phyloP scores from a whole-genome alignment of 2,888 invertebrate species.

The Stenichneumon culpator region DNA sequence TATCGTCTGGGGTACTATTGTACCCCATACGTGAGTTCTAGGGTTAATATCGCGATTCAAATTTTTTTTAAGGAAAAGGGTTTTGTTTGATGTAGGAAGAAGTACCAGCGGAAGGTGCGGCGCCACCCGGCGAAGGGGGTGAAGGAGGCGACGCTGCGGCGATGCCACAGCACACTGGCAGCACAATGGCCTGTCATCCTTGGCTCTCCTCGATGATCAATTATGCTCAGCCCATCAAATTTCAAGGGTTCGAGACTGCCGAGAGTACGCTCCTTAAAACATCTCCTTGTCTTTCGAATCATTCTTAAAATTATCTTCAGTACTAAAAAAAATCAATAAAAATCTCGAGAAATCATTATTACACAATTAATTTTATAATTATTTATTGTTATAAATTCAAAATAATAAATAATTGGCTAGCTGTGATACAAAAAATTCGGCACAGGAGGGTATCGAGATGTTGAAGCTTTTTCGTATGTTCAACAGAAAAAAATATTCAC shows the following conservation, averaged over 20 bases:
- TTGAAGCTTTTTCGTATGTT: background rate
- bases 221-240: slow-evolving; percentile 99
- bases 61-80: no score
- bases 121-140: slow-evolving; percentile 87
- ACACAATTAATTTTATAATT: no score
- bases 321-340: no score
- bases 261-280: slow-evolving; percentile 89
- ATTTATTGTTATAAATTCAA: no score
- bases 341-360: no score
- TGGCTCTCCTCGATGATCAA: slow-evolving; percentile 99
- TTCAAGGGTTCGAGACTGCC: slow-evolving; percentile 98
- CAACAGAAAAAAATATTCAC: slow-evolving; percentile 96
- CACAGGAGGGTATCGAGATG: no score
- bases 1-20: no score
- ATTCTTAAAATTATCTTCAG: background rate
- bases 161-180: slow-evolving; percentile 92
- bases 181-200: slow-evolving; percentile 99
- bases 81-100: slow-evolving; percentile 69
- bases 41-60: no score
- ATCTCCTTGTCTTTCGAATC: background rate
- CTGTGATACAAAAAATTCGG: no score
- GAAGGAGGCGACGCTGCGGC: slow-evolving; percentile 82
- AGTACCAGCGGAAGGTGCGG: slow-evolving; percentile 79
- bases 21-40: no score
- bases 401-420: no score